Base-by-base conservation (phyloP, 1,140 invertebrate species). In the Solenopsis fugax region DNA sequence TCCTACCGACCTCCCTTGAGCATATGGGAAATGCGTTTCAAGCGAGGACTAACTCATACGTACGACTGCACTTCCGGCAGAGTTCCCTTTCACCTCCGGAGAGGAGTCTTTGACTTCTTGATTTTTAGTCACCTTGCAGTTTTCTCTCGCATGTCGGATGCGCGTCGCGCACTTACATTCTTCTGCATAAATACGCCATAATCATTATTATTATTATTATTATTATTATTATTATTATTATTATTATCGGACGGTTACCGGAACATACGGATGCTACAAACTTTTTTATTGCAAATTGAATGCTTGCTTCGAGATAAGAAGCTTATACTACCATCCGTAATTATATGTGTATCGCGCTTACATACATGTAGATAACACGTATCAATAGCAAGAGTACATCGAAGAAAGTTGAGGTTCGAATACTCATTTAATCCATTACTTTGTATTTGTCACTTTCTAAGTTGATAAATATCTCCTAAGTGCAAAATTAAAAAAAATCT, bases 41-140 rank as follows among this genome's bases (percentile, higher is more conserved):
- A 18, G 18, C n/a, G 78, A 81, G 37, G 37, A 72, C 24, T 58
- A 21, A 13, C 29, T 29, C 37, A 37, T 56, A 48, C 5, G 4
- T 34, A 60, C 6, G 13, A 37, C 18, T 24, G n/a, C n/a, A 73
- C 6, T 84, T 84, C 52, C 54, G 71, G 56, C 18, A 41, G 52
- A 65, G 21, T 81, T 81, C 67, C 50, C 77, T 81, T 81, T 81
- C 65, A 81, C 77, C 77, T 81, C 6, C 41, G 41, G n/a, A 37
- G n/a, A 41, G 56, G n/a, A 41, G 56, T 77, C 58, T 64, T 41
- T 77, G 54, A 67, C 52, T 78, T 9, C 34, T n/a, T 21, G 77
- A 45, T 71, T 81, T 81, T 81, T 78, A 65, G 76, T 50, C 76
- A 78, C 58, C 76, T 78, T 37, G n/a, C 7, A 29, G 60, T 65